Evolutionary conservation across 2,113 vertebrate species (phyloP).

Genomic region (Pleuronectes platessa): DNA sequence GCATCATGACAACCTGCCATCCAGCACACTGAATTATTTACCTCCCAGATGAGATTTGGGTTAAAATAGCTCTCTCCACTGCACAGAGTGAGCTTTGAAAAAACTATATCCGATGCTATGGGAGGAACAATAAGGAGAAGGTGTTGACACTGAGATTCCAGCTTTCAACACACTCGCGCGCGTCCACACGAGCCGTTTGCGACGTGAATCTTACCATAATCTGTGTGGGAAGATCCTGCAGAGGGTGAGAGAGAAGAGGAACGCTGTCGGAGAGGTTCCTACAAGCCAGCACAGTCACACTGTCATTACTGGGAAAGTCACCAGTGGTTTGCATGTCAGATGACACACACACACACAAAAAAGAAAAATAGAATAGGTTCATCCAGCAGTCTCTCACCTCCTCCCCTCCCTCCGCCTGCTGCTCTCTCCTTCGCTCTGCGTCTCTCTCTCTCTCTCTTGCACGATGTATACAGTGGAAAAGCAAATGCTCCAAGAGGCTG

Average conservation of each 20-base stretch:
- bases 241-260: conserved; percentile 14
- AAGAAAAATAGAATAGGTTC: conserved; percentile 36
- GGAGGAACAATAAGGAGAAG: conserved; percentile 9
- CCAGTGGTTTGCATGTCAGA: conserved; percentile 42
- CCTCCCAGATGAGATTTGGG: conserved; percentile 34
- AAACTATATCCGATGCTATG: conserved; percentile 6
- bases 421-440: neutral
- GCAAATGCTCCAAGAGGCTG: conserved; percentile 20
- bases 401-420: conserved; percentile 28
- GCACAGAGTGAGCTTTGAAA: conserved; percentile 15
- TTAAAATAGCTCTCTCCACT: conserved; percentile 58
- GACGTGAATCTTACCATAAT: conserved; percentile 63
- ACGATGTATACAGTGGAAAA: conserved; percentile 58
- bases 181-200: conserved; percentile 5
- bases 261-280: conserved; percentile 16
- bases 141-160: conserved; percentile 41
- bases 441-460: conserved; percentile 30
- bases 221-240: conserved; percentile 53
- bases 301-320: conserved; percentile 39
- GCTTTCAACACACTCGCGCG: conserved; percentile 9
- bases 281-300: conserved; percentile 31
- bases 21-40: conserved; percentile 71
- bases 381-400: conserved; percentile 48
- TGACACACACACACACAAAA: conserved; percentile 3
- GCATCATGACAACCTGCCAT: conserved; percentile 34